These are phyloP conservation scores for Sycophila sp. DNA, from an alignment of 1,140 invertebrate species.

Conservation along the genomic window DNA sequence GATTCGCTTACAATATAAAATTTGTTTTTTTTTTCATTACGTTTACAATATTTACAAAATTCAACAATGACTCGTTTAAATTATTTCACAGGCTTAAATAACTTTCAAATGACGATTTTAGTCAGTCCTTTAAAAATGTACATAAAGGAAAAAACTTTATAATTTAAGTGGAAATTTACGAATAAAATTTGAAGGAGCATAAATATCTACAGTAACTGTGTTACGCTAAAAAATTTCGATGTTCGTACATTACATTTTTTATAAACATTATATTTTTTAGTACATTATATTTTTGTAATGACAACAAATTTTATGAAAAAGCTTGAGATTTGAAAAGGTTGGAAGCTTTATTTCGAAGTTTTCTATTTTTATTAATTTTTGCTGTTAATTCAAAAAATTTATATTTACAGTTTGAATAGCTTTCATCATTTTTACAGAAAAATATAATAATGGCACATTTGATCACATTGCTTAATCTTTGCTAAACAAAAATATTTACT, in stretches of 20 bases:
- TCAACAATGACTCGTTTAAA: too few species aligned
- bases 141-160: neutral
- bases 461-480: too few species aligned
- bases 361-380: neutral
- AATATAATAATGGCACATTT: too few species aligned
- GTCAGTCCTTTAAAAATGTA: neutral
- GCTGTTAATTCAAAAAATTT: neutral
- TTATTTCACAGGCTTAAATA: neutral
- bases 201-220: neutral
- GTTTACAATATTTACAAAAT: constrained; percentile 10
- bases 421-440: neutral
- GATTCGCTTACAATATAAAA: constrained; percentile 1
- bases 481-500: too few species aligned
- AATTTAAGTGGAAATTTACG: too few species aligned
- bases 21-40: neutral
- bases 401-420: neutral
- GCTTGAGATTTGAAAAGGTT: constrained; percentile 14
- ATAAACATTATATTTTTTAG: too few species aligned
- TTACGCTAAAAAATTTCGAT: too few species aligned
- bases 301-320: constrained; percentile 5
- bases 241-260: too few species aligned
- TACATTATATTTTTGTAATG: too few species aligned
- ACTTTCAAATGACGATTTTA: neutral
- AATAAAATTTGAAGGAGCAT: neutral
- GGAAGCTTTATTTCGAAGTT: neutral